Percentiles rank a stretch among this genome's conserved stretches.
These are phyloP conservation scores for Struthidea cinerea DNA, from an alignment of 2,113 vertebrate genomes.

Conservation along the genomic window DNA sequence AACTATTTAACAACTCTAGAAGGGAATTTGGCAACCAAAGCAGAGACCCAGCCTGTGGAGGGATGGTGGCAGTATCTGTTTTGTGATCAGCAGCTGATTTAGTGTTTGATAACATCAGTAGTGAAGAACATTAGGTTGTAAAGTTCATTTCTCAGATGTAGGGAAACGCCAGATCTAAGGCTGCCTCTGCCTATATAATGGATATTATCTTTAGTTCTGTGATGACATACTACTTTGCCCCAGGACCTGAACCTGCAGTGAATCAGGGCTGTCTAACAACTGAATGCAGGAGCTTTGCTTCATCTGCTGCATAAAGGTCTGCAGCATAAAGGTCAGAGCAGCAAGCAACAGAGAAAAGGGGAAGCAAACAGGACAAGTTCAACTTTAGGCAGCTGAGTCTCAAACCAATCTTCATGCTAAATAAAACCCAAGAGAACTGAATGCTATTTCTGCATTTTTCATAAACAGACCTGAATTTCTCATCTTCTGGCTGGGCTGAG, in stretches of 20 bases:
- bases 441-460: not conserved
- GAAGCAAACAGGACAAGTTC: not conserved
- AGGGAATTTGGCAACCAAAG: not conserved
- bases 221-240: not conserved
- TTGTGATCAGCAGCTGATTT: not conserved
- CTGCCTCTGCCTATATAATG: not conserved
- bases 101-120: not conserved
- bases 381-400: not conserved
- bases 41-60: not conserved
- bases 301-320: not conserved
- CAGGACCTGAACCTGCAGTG: not conserved
- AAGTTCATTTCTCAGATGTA: not conserved
- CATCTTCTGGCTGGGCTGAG: not conserved
- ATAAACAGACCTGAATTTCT: not conserved
- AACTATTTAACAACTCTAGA: not conserved
- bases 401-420: not conserved
- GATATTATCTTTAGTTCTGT: not conserved
- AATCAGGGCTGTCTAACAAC: not conserved
- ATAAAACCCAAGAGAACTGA: not conserved
- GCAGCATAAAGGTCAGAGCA: too few species aligned
- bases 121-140: not conserved
- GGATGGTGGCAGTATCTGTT: not conserved
- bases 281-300: not conserved
- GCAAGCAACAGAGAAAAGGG: rapidly evolving
- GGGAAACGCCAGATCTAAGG: not conserved